Evolutionary conservation across 2,888 invertebrate species (phyloP), one percentile per base, ranked within the genome.

Genomic region (Aphelenchoides bicaudatus): DNA sequence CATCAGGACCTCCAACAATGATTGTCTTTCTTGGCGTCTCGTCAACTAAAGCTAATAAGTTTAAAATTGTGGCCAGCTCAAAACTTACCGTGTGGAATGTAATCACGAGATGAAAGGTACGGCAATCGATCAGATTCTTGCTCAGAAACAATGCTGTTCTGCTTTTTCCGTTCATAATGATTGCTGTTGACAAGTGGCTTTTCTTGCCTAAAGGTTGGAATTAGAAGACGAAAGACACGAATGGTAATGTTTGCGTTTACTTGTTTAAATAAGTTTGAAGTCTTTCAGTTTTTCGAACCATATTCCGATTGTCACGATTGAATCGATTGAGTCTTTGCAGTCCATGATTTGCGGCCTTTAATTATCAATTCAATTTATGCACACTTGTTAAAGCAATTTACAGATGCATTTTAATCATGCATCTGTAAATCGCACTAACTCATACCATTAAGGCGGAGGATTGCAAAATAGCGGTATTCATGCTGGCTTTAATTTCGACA

Each of bases 291-390:
- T 10, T 16, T 8, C 47, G 53, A 16, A 25, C 4, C 25, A 6
- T 29, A 3, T 3, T 47, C 16, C 16, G 8, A 8, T 5, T 5
- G 4, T 21, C 43, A 4, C 49, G 30, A 8, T 54, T 61, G 60
- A 73, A 73, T 16, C 74, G 59, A 62, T 74, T 74, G 28, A 74
- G 62, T 30, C 73, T 69, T 29, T 66, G 61, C 34, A 73, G 73
- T 29, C 73, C 74, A 58, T 73, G 74, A 27, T 64, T 65, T 8
- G 74, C 63, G n/a, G 72, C 70, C n/a, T 56, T 71, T 66, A 49
- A 72, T 67, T 10, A 63, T 67, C 27, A n/a, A n/a, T n/a, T n/a
- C n/a, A n/a, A n/a, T n/a, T n/a, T n/a, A n/a, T n/a, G n/a, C n/a
- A 37, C 34, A 8, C 28, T 38, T 10, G n/a, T n/a, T 13, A 58